Evolutionary conservation across 2,797 vertebrate genomes (phyloP), one percentile per base, ranked within the genome.

Genomic region (Chrysocyon brachyurus): DNA sequence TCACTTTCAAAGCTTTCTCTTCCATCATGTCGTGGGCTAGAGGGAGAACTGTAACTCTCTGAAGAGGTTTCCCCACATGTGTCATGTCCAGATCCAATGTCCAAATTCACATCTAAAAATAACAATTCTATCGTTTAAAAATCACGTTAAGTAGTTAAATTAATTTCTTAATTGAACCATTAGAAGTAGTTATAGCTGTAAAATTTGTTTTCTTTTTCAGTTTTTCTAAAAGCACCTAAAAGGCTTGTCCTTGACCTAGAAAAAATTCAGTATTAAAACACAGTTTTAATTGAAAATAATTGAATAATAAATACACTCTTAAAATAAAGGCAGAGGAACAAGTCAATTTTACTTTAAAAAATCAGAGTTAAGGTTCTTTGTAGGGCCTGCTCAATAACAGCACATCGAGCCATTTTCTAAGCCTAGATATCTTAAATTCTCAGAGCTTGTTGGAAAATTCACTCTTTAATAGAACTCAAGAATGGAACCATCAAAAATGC

Each of bases 21-120:
- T 92, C 99, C 99, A 97, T 99, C 98, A 92, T 99, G 99, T 31
- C 99, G 99, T 90, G 99, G 99, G 98, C 99, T 99, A 97, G 99
- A 99, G 31, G 99, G 99, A 96, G 99, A 99, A 98, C 99, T 99
- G 98, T 99, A 99, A 98, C 99, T 99, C 98, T 99, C 99, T 66
- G 99, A 99, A 19, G 99, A 99, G 0, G 99, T 99, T 97, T 99
- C 99, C 97, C 99, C 99, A 97, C 99, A 99, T 0, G 99, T 99
- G 93, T 99, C 99, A 17, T 98, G 99, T 97, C 99, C 99, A 96
- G 99, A 99, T 96, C 99, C 99, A 96, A 98, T 94, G 26, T 99
- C 98, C 98, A 98, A 98, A 98, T 98, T 99, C 98, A 98, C 97
- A 98, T 99, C 99, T 99, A 98, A 97, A 99, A 99, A 98, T 85